Conservation (phyloP, 2,888 invertebrate genomes). For the Synanthedon myopaeformis region DNA sequence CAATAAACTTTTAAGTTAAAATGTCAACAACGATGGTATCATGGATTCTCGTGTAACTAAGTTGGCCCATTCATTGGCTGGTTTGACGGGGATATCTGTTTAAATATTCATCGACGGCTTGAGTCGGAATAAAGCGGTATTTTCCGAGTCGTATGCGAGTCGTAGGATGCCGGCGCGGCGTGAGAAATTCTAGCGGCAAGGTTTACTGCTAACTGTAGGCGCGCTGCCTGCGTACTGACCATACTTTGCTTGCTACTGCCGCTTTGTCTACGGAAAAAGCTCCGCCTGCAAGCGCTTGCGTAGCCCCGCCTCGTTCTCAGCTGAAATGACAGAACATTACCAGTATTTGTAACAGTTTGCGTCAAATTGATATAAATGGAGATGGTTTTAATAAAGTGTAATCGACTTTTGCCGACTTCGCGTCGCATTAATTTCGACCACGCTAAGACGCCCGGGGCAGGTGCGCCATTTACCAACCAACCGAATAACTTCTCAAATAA, state of each 20-base stretch:
- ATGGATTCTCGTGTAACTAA: conserved; percentile 36
- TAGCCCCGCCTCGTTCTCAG: conserved; percentile 62
- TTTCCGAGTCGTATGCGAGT: conserved; percentile 11
- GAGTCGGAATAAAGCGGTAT: conserved; percentile 30
- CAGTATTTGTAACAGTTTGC: conserved; percentile 71
- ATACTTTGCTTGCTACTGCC: conserved; percentile 10
- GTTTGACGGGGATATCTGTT: conserved; percentile 32
- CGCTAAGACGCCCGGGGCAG: conserved; percentile 65
- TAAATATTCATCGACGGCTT: conserved; percentile 54
- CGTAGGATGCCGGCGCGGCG: conserved; percentile 13
- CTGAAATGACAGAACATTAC: conserved; percentile 68
- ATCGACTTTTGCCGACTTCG: conserved; percentile 70
- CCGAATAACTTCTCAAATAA: conserved; percentile 56
- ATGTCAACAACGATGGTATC: conserved; percentile 39
- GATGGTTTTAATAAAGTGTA: conserved; percentile 71
- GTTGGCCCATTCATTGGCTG: conserved; percentile 51
- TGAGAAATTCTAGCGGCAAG: conserved; percentile 19
- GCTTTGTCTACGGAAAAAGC: conserved; percentile 26
- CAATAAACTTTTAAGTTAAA: conserved; percentile 40
- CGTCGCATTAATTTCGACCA: conserved; percentile 68
- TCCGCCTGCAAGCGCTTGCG: conserved; percentile 52
- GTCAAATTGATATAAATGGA: conserved; percentile 72
- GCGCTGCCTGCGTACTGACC: conserved; percentile 2
- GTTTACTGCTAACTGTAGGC: conserved; percentile 26
- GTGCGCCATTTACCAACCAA: conserved; percentile 61